Evolutionary conservation across 1,140 invertebrate genomes (phyloP).

Genomic region (Procambarus clarkii): DNA sequence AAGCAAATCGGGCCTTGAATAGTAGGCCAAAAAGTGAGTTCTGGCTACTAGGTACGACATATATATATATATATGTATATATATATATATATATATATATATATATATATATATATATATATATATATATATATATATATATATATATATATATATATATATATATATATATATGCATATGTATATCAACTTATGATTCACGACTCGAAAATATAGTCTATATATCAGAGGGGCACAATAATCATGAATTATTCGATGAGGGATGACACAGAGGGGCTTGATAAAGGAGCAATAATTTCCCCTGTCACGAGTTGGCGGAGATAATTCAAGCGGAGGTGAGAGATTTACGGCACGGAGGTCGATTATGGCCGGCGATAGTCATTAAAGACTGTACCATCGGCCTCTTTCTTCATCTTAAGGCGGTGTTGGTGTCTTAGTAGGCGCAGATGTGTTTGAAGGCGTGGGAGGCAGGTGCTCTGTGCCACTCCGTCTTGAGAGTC

Average conservation of each 20-base stretch:
- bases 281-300: conserved; percentile 46
- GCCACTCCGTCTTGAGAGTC: too few species aligned
- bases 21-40: too few species aligned
- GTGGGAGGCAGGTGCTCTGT: not conserved
- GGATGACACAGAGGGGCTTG: conserved; percentile 47
- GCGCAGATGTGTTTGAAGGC: too few species aligned
- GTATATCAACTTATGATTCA: conserved; percentile 9
- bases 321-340: conserved; percentile 49
- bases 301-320: conserved; percentile 41
- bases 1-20: too few species aligned
- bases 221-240: conserved; percentile 37
- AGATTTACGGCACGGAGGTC: conserved; percentile 45
- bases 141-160: not conserved
- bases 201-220: conserved; percentile 32
- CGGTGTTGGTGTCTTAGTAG: too few species aligned
- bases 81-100: conserved; percentile 20
- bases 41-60: too few species aligned
- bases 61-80: conserved; percentile 11
- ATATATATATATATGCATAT: not conserved
- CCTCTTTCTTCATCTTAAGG: not conserved
- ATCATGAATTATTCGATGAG: conserved; percentile 42
- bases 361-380: conserved; percentile 39
- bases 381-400: conserved; percentile 31
- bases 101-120: conserved; percentile 29
- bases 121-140: conserved; percentile 20